Percentiles rank a stretch among this genome's conserved stretches.
These are phyloP conservation scores for Apodemus agrarius DNA, from an alignment of 2,797 vertebrate genomes.

Conservation along the genomic window DNA sequence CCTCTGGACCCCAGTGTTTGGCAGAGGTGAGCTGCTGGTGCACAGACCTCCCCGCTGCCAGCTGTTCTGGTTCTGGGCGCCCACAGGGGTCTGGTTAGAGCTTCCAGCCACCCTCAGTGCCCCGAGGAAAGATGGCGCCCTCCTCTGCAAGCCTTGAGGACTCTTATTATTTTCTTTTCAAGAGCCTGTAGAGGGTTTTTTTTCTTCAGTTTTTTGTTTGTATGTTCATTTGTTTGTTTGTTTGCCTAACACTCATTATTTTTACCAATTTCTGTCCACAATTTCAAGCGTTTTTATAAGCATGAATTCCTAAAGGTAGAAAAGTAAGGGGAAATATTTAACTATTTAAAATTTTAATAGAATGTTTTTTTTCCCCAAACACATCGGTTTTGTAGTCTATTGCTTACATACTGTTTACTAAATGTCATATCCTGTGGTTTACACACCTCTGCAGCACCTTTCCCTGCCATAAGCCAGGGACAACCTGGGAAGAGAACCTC, in stretches of 20 bases:
- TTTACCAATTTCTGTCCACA: background rate
- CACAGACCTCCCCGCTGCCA: no score
- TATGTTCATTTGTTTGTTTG: background rate
- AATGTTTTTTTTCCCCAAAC: background rate
- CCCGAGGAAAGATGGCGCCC: no score
- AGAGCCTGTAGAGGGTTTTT: background rate
- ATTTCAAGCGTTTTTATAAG: background rate
- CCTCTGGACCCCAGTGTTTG: no score
- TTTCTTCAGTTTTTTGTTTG: background rate
- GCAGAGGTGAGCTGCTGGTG: no score
- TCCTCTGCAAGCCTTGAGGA: no score
- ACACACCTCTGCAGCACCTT: fast-evolving
- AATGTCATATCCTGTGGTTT: background rate
- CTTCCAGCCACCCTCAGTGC: no score
- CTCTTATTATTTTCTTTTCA: background rate
- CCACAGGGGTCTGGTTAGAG: no score
- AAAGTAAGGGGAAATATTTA: background rate
- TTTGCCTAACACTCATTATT: background rate
- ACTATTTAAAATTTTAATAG: background rate
- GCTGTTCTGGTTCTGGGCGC: no score
- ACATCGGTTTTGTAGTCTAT: background rate
- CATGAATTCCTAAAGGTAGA: background rate
- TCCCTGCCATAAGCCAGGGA: background rate
- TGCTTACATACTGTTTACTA: background rate
- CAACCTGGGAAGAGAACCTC: no score